Base-by-base conservation (phyloP, 2,797 vertebrate species). In the Rousettus madagascariensis region DNA sequence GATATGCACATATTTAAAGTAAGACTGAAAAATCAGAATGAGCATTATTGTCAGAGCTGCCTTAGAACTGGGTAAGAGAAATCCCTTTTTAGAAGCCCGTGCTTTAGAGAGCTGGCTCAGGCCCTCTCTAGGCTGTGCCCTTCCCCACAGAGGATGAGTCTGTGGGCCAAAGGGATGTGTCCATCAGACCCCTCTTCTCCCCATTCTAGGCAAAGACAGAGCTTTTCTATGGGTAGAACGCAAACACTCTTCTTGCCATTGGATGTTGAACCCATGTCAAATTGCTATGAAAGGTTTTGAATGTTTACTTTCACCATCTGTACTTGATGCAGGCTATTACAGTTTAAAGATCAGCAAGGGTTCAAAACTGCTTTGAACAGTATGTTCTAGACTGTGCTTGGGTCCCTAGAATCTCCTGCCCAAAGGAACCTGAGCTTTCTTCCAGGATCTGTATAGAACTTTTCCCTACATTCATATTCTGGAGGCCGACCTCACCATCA, bases 161-260 rank as follows among this genome's bases (percentile, higher is more conserved):
- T 68, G 3, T 28, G 51, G 17, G 36, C 2, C 19, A 59, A 77
- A 55, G 16, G 36, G 20, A 28, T 49, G 7, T 49, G 28, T n/a
- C 59, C 22, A 10, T 26, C 1, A 4, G 17, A 4, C 2, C 9
- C 9, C 13, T 51, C 2, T 0, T 17, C 1, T 8, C 3, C 28
- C 8, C 19, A 8, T 66, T 87, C 41, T 36, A 72, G 33, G 38
- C 7, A 85, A 71, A 11, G 2, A 57, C 17, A 75, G 49, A 17
- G 5, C 4, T 74, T 90, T 90, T 55, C 79, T 65, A 1, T 71
- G 26, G 5, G 11, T 24, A 84, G 69, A 51, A 59, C 8, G 24
- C 26, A 41, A 20, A 8, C 5, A 16, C 2, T 1, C 16, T 9
- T 19, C 19, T 49, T 68, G 1, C 2, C 36, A 65, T 51, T 68